A percentile compares a stretch with the other conserved stretches of the same genome.
Conservation (phyloP, 2,888 invertebrate species). For the Clistopyga incitator region DNA sequence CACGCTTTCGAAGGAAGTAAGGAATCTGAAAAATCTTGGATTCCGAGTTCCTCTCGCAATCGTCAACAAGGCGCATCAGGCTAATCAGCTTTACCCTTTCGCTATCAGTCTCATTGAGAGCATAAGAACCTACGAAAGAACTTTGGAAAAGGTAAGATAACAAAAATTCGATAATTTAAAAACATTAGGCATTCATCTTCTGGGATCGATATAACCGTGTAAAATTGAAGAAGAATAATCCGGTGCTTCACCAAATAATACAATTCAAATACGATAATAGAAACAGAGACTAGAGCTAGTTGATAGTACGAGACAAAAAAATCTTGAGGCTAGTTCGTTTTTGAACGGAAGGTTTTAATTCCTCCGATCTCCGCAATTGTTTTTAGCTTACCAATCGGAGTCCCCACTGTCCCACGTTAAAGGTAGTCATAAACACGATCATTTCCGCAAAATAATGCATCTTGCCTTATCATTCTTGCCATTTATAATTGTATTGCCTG, state of each 20-base stretch:
- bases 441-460: constrained; percentile 65
- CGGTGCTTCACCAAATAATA: constrained; percentile 23
- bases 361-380: constrained; percentile 78
- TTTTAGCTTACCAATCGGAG: constrained; percentile 83
- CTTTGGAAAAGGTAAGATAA: constrained; percentile 95
- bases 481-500: constrained; percentile 66
- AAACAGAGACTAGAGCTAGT: constrained; percentile 54
- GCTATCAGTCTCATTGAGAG: constrained; percentile 99
- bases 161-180: background rate
- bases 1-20: constrained; percentile 98
- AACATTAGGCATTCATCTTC: constrained; percentile 14
- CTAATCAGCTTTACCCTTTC: constrained; percentile 99
- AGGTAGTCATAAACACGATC: constrained; percentile 77
- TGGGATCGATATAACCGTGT: constrained; percentile 11
- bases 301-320: constrained; percentile 49
- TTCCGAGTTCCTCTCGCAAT: constrained; percentile 99
- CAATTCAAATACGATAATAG: constrained; percentile 24
- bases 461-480: constrained; percentile 64
- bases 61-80: constrained; percentile 99
- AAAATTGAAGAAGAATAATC: constrained; percentile 15
- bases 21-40: constrained; percentile 97
- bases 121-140: constrained; percentile 98
- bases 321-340: constrained; percentile 52
- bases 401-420: constrained; percentile 82
- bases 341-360: constrained; percentile 76